Base-by-base conservation (phyloP, 2,888 invertebrate species). In the Acanthopleura granulata region DNA sequence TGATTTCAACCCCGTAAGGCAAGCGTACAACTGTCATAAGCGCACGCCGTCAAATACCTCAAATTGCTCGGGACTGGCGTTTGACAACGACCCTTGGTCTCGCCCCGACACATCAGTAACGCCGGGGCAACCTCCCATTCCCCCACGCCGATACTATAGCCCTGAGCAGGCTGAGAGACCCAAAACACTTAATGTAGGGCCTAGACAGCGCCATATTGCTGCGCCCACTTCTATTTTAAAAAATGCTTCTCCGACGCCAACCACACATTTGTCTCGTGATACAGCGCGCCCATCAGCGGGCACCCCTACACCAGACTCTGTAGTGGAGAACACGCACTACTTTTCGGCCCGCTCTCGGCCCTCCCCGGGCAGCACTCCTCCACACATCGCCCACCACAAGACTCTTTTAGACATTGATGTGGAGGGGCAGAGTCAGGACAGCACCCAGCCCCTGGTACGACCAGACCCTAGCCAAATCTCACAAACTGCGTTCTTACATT, bases 301-400 rank as follows among this genome's bases (percentile, higher is more conserved):
- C 79, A 80, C 73, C 74, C 77, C 71, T 22, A 71, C 71, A 72
- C 79, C 49, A 84, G 95, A 95, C 81, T 87, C 95, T 77, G 94
- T 95, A 0, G 95, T 95, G 85, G 97, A 97, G 84, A 96, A 96
- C 87, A 95, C 95, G 86, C 95, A 95, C 66, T 97, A 96, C 90
- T 94, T 95, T 82, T 96, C 96, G 14, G 96, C 96, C 1, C 80
- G 86, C 74, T 88, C 87, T 18, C 83, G 84, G 51, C 79, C 85
- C 74, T 95, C 95, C 72, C 95, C 96, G 0, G 89, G 89, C 62
- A 86, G 85, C 79, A 88, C 88, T 0, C 89, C 89, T 11, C 89
- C 88, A 29, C 86, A 87, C 79, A 87, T 89, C 72, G 77, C 80
- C 27, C 89, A 89, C 77, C 85, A 86, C 72, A 88, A 85, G 74